Evolutionary conservation across 2,797 vertebrate genomes (phyloP).

Genomic region (Aviceda cuculoides): DNA sequence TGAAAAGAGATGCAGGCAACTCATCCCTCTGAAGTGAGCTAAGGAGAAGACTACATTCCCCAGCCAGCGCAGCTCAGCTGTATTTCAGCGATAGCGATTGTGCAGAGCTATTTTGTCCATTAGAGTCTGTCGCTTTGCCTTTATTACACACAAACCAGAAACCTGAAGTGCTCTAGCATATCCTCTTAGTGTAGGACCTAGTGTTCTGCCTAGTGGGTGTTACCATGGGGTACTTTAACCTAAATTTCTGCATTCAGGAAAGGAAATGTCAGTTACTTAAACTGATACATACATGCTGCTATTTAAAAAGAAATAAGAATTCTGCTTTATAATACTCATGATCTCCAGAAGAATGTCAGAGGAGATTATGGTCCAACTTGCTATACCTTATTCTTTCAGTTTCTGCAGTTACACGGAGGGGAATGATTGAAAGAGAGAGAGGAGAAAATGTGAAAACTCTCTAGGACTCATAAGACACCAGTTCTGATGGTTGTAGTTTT

Average conservation of each 20-base stretch:
- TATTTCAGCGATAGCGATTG: neutral
- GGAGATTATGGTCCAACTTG: neutral
- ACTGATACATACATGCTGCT: neutral
- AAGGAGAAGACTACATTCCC: fast-evolving
- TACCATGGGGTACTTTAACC: neutral
- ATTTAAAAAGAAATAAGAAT: neutral
- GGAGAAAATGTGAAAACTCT: neutral
- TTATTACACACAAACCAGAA: neutral
- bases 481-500: neutral
- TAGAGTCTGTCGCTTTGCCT: neutral
- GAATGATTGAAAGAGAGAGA: neutral
- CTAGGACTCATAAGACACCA: too few relatives aligned
- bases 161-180: neutral
- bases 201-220: neutral
- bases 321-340: neutral
- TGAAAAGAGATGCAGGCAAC: neutral
- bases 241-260: neutral
- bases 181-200: neutral
- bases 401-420: neutral
- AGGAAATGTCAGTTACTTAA: neutral
- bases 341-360: neutral
- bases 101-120: neutral
- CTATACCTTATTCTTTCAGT: neutral
- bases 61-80: neutral
- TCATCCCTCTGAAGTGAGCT: neutral